Percentiles rank a stretch among this genome's conserved stretches.
phyloP scores from a whole-genome alignment of 2,113 vertebrate species.

The Notarius quadriscutis region DNA sequence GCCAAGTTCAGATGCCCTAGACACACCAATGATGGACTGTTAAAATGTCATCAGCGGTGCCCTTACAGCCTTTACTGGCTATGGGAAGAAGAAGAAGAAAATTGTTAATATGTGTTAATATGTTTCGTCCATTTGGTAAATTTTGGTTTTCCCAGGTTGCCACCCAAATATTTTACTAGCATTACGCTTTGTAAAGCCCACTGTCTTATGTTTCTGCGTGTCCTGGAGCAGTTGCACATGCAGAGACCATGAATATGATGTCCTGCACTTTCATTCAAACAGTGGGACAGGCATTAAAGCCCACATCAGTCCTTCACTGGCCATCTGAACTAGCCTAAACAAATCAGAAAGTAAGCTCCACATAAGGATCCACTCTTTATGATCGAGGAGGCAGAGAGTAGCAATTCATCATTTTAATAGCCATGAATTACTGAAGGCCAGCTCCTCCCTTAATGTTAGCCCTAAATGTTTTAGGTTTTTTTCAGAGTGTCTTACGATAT shows the following conservation, averaged over 20 bases:
- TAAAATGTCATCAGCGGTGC: no score
- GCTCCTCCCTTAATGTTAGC: constrained; percentile 7
- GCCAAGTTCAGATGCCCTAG: no score
- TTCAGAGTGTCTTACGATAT: not conserved
- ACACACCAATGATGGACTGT: no score
- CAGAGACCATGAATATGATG: not conserved
- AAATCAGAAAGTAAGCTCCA: not conserved
- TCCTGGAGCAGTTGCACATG: not conserved
- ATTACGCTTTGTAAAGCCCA: not conserved
- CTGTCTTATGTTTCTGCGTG: not conserved
- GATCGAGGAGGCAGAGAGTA: not conserved
- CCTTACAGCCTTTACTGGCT: no score
- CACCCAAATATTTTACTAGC: not conserved
- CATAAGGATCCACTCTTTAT: no score
- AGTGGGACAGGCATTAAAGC: no score
- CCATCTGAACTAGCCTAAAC: no score
- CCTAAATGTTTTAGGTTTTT: not conserved
- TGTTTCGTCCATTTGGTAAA: no score
- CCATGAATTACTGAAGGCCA: constrained; percentile 12
- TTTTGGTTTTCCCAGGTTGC: not conserved
- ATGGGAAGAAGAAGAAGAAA: no score
- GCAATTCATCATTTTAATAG: constrained; percentile 33
- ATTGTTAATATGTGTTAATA: no score
- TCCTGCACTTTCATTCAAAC: not conserved
- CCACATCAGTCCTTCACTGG: not conserved